These are phyloP conservation scores for Heliconius hewitsoni DNA, from an alignment of 1,140 invertebrate genomes.

Conservation along the genomic window DNA sequence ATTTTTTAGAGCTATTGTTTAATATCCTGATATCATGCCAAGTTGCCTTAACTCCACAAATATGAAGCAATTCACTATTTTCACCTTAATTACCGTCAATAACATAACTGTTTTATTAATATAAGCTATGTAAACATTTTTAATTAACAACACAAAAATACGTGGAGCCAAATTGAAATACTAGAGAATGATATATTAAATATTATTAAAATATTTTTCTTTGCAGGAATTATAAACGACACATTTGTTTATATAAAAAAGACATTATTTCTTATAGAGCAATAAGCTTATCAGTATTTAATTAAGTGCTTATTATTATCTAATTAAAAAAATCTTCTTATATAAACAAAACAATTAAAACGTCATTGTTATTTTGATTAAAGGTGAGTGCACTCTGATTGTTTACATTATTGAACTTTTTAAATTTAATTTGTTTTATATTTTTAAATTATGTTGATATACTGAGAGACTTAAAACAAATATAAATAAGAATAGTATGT, in stretches of 20 bases:
- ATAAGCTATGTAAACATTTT: slow-evolving; percentile 1
- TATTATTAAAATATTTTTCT: slow-evolving; percentile 1
- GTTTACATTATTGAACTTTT: not conserved
- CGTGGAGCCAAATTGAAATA: not conserved
- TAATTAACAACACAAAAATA: slow-evolving; percentile 7
- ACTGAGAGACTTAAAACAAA: not conserved
- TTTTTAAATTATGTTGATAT: no score
- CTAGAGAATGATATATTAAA: slow-evolving; percentile 1
- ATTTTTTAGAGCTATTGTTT: slow-evolving; percentile 22
- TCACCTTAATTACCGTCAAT: slow-evolving; percentile 4
- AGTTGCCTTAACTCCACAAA: slow-evolving; percentile 10
- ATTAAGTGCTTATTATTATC: not conserved
- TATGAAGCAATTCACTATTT: slow-evolving; percentile 13
- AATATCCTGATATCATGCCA: slow-evolving; percentile 31
- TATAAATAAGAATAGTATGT: not conserved
- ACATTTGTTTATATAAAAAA: not conserved
- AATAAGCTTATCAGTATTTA: not conserved
- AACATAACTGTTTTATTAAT: slow-evolving; percentile 5
- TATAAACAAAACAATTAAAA: not conserved
- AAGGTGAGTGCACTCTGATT: not conserved
- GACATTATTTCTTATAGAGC: not conserved
- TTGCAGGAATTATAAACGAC: not conserved
- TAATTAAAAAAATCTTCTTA: not conserved
- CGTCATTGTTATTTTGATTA: not conserved
- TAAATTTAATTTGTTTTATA: not conserved